Conservation (phyloP, 2,113 vertebrate genomes). For the Hypomesus transpacificus region DNA sequence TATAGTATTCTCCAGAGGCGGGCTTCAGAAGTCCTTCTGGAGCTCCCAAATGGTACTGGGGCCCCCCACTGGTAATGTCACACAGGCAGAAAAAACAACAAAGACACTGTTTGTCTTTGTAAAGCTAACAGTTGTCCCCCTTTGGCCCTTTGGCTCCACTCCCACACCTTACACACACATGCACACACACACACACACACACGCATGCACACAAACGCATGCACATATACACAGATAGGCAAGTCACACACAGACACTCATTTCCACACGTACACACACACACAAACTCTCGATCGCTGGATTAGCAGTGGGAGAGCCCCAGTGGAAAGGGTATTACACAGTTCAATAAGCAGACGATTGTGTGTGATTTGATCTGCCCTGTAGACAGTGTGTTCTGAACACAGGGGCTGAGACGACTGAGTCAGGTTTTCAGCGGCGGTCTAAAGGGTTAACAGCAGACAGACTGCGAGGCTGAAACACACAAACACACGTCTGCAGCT, state of each 20-base stretch:
- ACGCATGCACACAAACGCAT: constrained; percentile 24
- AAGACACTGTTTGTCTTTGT: constrained; percentile 41
- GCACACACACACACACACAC: constrained; percentile 12
- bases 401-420: neutral
- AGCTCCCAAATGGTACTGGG: neutral
- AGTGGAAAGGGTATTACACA: constrained; percentile 20
- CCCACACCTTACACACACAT: constrained; percentile 32
- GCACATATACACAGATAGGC: constrained; percentile 9
- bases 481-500: neutral
- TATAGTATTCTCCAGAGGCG: no score
- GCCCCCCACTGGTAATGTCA: neutral
- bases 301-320: neutral
- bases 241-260: neutral
- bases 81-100: neutral
- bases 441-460: neutral
- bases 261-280: constrained; percentile 4
- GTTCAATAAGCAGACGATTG: constrained; percentile 22
- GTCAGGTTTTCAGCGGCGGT: constrained; percentile 10
- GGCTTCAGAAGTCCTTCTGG: neutral
- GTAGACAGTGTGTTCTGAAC: constrained; percentile 4
- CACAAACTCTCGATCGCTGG: constrained; percentile 1
- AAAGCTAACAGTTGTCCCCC: constrained; percentile 37
- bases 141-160: constrained; percentile 1
- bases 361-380: constrained; percentile 26
- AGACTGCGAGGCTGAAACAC: neutral